Percentiles rank a stretch among this genome's conserved stretches.
Evolutionary conservation across 1,140 invertebrate species (phyloP).

Genomic region (Drosophila serrata): DNA sequence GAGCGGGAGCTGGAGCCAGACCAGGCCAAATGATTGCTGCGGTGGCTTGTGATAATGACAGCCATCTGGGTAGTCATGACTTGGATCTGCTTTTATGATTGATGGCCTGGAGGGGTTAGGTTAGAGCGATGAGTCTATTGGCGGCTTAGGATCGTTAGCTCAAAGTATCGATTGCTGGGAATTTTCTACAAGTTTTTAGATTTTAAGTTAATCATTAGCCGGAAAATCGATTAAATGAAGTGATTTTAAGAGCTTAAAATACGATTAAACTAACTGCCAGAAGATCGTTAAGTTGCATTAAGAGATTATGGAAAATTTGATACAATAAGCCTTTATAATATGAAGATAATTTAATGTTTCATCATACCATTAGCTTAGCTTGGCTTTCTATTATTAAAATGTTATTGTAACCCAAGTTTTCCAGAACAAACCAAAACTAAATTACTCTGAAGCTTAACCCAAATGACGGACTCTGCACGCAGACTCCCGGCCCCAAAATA

Average conservation of each 20-base stretch:
- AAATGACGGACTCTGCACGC: slow-evolving; percentile 56
- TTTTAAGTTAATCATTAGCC: background rate
- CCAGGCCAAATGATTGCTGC: background rate
- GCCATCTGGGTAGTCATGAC: slow-evolving; percentile 24
- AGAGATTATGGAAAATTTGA: background rate
- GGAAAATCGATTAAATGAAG: background rate
- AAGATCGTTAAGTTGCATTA: slow-evolving; percentile 1
- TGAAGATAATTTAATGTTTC: background rate
- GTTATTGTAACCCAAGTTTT: background rate
- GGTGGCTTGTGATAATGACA: slow-evolving; percentile 40
- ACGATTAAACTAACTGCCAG: background rate
- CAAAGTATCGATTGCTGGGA: slow-evolving; percentile 1
- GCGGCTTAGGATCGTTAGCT: slow-evolving; percentile 21
- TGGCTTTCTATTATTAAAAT: background rate
- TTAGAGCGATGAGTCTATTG: slow-evolving; percentile 6
- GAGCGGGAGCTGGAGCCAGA: slow-evolving; percentile 2
- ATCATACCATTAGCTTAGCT: background rate
- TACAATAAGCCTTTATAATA: background rate
- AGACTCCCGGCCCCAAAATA: slow-evolving; percentile 13
- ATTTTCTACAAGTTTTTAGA: background rate
- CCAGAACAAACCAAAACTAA: background rate
- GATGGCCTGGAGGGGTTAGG: slow-evolving; percentile 34
- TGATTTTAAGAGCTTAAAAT: background rate
- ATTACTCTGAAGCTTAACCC: slow-evolving; percentile 39
- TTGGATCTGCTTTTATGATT: slow-evolving; percentile 41